Evolutionary conservation across 2,888 invertebrate species (phyloP), one percentile per base, ranked within the genome.

Genomic region (Gymnocheta viridis): DNA sequence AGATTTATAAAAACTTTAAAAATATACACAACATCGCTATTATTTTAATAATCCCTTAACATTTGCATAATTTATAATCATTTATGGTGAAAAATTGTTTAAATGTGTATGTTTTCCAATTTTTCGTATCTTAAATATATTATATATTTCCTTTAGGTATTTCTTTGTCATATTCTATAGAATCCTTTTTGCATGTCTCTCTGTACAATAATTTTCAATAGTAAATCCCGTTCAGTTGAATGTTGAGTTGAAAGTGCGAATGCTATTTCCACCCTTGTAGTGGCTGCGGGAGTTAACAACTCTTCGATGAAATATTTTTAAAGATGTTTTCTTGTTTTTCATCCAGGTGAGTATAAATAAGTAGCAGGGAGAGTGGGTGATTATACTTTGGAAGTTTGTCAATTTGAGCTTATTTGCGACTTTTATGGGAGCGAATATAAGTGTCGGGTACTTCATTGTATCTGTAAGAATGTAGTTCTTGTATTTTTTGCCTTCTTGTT

Each of bases 11-110:
- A 69, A 27, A 62, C 56, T 41, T 32, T 54, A 56, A 35, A 22
- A 73, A 60, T 24, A 44, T 35, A 69, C 41, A 78, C 73, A 85
- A 74, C 78, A 82, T 74, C 85, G 87, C 87, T 27, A 87, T 87
- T 87, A 88, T 88, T 87, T 89, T 89, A 88, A n/a, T n/a, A n/a
- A 89, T 88, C 88, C 89, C 88, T 87, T 41, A 79, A 88, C 88
- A 89, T 89, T 89, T 89, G 89, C 89, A 89, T 89, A 89, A 89
- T 88, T 89, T 89, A 88, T 89, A 88, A 88, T 88, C 87, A 89
- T 82, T 81, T 77, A 54, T 49, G 56, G 27, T 38, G 14, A 70
- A 58, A 64, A 51, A 14, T 41, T 14, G 29, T 64, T 73, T 38
- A 17, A 6, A 35, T 17, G 62, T 62, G 62, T 62, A 58, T 51